These are phyloP conservation scores for Idaea straminata DNA, from an alignment of 2,888 invertebrate genomes.

Conservation along the genomic window DNA sequence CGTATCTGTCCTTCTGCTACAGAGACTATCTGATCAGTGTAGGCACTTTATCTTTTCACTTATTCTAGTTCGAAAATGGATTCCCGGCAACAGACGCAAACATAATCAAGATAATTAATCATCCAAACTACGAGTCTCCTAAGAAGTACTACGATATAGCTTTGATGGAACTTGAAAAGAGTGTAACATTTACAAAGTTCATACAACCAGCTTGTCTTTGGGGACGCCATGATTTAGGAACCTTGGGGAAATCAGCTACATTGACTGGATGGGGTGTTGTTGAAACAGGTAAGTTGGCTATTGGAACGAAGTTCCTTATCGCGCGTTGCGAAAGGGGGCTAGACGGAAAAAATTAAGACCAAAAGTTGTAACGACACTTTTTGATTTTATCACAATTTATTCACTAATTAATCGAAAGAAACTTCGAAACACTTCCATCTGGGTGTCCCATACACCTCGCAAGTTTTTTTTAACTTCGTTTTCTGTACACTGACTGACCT, in stretches of 20 bases:
- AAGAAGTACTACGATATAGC: conserved; percentile 59
- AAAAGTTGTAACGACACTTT: too few species aligned
- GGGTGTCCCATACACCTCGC: too few species aligned
- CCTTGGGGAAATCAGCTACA: conserved; percentile 36
- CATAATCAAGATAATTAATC: conserved; percentile 43
- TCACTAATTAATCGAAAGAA: too few species aligned
- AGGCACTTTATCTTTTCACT: not conserved
- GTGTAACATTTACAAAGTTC: conserved; percentile 37
- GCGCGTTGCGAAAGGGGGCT: too few species aligned
- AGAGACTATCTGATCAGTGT: too few species aligned
- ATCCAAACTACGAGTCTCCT: conserved; percentile 50
- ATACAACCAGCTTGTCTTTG: conserved; percentile 60
- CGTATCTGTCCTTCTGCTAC: too few species aligned
- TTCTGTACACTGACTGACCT: not conserved
- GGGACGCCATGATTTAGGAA: conserved; percentile 31
- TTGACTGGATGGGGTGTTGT: conserved; percentile 60
- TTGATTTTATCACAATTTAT: too few species aligned
- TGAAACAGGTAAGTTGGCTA: conserved; percentile 38
- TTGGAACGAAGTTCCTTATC: too few species aligned
- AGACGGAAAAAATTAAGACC: too few species aligned
- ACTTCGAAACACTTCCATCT: too few species aligned
- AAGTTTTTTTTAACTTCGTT: not conserved
- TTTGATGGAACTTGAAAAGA: conserved; percentile 43
- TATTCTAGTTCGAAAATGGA: conserved; percentile 24
- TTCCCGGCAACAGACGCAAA: conserved; percentile 32